These are phyloP conservation scores for Bungarus multicinctus DNA, from an alignment of 2,113 vertebrate species.

Conservation along the genomic window DNA sequence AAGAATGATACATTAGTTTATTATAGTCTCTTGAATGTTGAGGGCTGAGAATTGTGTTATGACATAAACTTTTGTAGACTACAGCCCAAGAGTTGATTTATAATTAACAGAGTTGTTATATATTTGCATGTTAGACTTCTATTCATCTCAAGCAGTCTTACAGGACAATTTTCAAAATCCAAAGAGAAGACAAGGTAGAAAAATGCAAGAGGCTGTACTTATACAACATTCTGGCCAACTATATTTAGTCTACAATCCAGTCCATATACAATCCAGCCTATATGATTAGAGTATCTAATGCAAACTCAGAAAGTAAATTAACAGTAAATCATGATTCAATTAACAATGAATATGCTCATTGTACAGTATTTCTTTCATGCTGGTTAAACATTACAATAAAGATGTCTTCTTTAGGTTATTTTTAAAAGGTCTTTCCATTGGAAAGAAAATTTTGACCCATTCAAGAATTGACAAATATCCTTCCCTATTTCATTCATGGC, in stretches of 20 bases:
- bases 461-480: not conserved
- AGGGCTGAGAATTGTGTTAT: not conserved
- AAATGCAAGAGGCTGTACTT: not conserved
- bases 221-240: not conserved
- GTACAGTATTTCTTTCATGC: not conserved
- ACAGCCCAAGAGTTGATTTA: not conserved
- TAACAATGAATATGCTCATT: not conserved
- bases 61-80: not conserved
- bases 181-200: not conserved
- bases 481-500: not conserved
- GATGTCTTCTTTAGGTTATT: not conserved
- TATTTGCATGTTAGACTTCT: not conserved
- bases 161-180: not conserved
- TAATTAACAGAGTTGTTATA: not conserved
- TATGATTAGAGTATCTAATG: not conserved
- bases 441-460: not conserved
- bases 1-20: not conserved
- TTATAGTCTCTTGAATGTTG: not conserved
- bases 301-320: not conserved
- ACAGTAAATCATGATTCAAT: not conserved
- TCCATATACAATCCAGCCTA: not conserved
- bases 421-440: not conserved
- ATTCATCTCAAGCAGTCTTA: not conserved
- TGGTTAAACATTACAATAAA: not conserved
- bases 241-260: not conserved